Evolutionary conservation across 2,113 vertebrate genomes (phyloP).

Genomic region (Hydrolagus affinis): DNA sequence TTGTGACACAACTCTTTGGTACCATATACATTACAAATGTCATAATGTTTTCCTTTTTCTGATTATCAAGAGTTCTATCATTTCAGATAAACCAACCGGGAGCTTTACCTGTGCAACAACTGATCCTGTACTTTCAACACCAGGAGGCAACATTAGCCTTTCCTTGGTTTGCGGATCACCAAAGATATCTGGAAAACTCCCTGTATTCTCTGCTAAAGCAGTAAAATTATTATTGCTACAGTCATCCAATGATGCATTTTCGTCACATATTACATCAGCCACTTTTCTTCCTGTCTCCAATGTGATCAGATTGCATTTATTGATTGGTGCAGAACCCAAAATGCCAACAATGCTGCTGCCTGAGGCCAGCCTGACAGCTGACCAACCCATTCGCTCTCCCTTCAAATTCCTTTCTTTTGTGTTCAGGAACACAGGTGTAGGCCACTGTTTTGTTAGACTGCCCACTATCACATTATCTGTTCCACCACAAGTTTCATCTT

Average conservation of each 20-base stretch:
- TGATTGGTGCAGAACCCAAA: neutral
- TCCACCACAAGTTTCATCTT: neutral
- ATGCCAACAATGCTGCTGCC: neutral
- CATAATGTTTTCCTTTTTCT: too few species aligned
- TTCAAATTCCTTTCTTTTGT: neutral
- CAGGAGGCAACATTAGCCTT: neutral
- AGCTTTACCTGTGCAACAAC: constrained; percentile 15
- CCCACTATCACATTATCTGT: neutral
- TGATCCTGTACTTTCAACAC: neutral
- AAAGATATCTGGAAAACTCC: constrained; percentile 35
- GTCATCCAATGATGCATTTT: neutral
- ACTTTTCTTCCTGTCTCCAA: neutral
- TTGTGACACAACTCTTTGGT: too few species aligned
- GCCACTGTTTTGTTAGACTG: neutral
- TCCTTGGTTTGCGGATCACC: constrained; percentile 18
- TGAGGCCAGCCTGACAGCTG: too few species aligned
- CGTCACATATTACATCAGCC: neutral
- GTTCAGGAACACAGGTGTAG: neutral
- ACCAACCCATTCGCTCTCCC: neutral
- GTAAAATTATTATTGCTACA: neutral
- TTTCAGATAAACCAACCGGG: neutral
- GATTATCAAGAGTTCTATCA: neutral
- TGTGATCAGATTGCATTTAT: neutral
- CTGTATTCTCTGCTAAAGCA: neutral
- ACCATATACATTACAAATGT: too few species aligned